Evolutionary conservation across 2,888 invertebrate species (phyloP).

Genomic region (Eledone cirrhosa): DNA sequence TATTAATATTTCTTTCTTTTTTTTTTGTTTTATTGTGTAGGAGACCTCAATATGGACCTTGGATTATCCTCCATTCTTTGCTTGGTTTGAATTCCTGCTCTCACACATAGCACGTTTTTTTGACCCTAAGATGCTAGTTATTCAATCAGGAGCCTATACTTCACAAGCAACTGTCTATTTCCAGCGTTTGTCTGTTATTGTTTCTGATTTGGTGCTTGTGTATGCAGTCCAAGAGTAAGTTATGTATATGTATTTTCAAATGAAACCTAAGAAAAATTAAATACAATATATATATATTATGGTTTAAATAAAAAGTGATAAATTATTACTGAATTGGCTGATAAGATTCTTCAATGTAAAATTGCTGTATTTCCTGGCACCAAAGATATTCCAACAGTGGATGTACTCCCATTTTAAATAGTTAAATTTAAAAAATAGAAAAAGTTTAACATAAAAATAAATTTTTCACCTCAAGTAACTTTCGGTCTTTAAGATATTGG

Average conservation of each 20-base stretch:
- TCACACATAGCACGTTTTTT: conserved; percentile 79
- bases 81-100: conserved; percentile 90
- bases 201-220: conserved; percentile 82
- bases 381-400: no score
- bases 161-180: conserved; percentile 83
- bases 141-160: conserved; percentile 83
- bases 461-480: no score
- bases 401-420: no score
- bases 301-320: no score
- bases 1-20: background rate
- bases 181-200: conserved; percentile 89
- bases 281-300: no score
- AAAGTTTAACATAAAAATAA: no score
- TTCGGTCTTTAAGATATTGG: no score
- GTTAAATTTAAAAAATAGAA: no score
- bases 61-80: conserved; percentile 98
- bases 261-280: no score
- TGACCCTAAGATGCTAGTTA: conserved; percentile 84
- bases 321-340: no score
- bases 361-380: no score
- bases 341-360: no score
- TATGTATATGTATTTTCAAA: background rate
- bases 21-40: conserved; percentile 42
- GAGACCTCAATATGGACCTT: conserved; percentile 94
- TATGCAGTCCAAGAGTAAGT: conserved; percentile 80